Conservation (phyloP, 1,140 invertebrate genomes). For the Drosophila pallidifrons region DNA sequence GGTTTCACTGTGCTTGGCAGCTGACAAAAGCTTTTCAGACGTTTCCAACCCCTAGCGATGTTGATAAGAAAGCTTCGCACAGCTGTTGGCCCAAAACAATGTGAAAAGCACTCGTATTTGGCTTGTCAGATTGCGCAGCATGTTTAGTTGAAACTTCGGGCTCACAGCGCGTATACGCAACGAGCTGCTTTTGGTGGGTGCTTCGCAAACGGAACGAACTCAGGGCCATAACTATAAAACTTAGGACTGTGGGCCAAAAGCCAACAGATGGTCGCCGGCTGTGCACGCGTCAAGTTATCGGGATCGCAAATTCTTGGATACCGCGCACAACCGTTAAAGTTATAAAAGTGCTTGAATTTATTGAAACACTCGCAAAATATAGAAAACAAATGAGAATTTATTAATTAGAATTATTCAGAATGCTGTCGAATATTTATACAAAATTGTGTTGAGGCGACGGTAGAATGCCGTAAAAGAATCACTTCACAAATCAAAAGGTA, state of each 20-base stretch:
- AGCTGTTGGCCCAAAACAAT: constrained; percentile 72
- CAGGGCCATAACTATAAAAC: constrained; percentile 61
- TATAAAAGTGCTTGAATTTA: constrained; percentile 34
- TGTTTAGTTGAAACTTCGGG: constrained; percentile 63
- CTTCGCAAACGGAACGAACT: not conserved
- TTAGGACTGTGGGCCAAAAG: constrained; percentile 54
- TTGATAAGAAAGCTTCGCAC: constrained; percentile 77
- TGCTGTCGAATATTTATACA: constrained; percentile 36
- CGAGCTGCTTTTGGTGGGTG: constrained; percentile 22
- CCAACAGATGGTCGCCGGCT: constrained; percentile 81
- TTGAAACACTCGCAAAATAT: constrained; percentile 24
- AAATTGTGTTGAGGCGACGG: constrained; percentile 27
- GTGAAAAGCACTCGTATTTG: constrained; percentile 46
- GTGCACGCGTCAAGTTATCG: constrained; percentile 72
- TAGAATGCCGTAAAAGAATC: constrained; percentile 25
- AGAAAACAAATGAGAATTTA: constrained; percentile 20
- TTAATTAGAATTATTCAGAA: constrained; percentile 25
- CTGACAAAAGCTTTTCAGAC: constrained; percentile 53
- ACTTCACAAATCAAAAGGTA: constrained; percentile 52
- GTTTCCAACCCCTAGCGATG: constrained; percentile 54
- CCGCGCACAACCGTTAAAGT: constrained; percentile 48
- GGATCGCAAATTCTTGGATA: constrained; percentile 47
- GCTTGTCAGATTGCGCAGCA: constrained; percentile 41
- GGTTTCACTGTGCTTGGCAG: constrained; percentile 48
- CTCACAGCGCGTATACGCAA: constrained; percentile 76